Conservation (phyloP, 1,140 invertebrate genomes). For the Bursaphelenchus mucronatus region DNA sequence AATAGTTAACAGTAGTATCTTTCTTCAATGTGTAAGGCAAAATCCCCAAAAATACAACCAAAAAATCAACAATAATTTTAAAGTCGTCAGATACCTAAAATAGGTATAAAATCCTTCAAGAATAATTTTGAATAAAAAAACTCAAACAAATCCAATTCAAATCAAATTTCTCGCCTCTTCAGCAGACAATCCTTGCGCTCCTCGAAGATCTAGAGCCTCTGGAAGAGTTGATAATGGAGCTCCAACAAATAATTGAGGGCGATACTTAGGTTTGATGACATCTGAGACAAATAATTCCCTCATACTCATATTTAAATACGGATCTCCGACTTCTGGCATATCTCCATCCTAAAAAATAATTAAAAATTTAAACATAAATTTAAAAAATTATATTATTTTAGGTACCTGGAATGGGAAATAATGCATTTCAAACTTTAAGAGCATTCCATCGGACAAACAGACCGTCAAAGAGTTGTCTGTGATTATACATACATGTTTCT, state of each 20-base stretch:
- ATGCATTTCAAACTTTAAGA: constrained; percentile 29
- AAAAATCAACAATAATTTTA: too few relatives aligned
- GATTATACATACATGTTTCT: constrained; percentile 29
- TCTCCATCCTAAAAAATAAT: constrained; percentile 36
- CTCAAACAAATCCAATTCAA: constrained; percentile 5
- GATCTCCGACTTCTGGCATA: constrained; percentile 27
- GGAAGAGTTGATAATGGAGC: constrained; percentile 27
- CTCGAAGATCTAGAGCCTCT: constrained; percentile 44
- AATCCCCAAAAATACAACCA: too few relatives aligned
- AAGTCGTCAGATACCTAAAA: too few relatives aligned
- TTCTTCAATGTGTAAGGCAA: too few relatives aligned
- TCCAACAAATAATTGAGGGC: constrained; percentile 36
- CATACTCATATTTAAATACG: constrained; percentile 37
- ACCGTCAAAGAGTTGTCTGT: constrained; percentile 42
- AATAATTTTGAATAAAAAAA: not conserved
- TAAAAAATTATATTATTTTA: not conserved
- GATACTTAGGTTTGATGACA: constrained; percentile 28
- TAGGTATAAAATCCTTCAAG: not conserved
- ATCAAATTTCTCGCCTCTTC: constrained; percentile 35
- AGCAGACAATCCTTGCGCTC: constrained; percentile 34
- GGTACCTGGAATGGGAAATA: constrained; percentile 39
- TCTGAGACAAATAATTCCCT: constrained; percentile 41
- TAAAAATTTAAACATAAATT: too few relatives aligned
- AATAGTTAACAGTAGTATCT: too few relatives aligned
- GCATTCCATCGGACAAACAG: constrained; percentile 32